Evolutionary conservation across 1,140 invertebrate species (phyloP), one percentile per base, ranked within the genome.

Genomic region (Calliphora vicina): DNA sequence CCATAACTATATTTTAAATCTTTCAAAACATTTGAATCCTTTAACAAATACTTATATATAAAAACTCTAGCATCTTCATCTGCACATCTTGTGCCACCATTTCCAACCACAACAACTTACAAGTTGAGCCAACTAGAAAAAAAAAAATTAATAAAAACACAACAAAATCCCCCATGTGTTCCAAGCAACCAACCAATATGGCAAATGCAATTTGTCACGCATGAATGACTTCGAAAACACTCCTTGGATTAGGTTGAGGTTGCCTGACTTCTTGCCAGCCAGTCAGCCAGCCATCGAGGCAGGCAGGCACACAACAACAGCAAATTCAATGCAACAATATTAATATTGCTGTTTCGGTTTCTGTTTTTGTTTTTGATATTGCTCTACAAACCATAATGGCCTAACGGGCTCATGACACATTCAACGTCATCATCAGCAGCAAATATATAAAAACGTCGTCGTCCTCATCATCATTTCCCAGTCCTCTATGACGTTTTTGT

Each of bases 121-220:
- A n/a, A 57, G 50, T 57, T 15, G 17, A n/a, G 6, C 15, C 15
- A 57, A 57, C 15, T 6, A 17, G 50, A n/a, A 6, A 67, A 67
- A 17, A 61, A 61, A 61, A n/a, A 61, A 61, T n/a, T 10, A 67
- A 25, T 12, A 67, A 23, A 20, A 10, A 25, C 61, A 67, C n/a
- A 23, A 67, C n/a, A 67, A 67, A 23, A 67, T 67, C 61, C 20
- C 61, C 61, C 61, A 67, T 67, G 61, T 67, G 61, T 25, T 67
- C n/a, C 61, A 57, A 23, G 8, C 61, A 67, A 67, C n/a, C 61
- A 57, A 23, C 23, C 61, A 67, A 67, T 67, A 67, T 25, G 61
- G 61, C 61, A 67, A 67, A 67, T 67, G 61, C 61, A 67, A 67
- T 67, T 67, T 67, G 61, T 67, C 61, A 67, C 61, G 20, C 61